These are phyloP conservation scores for Leptestheria dahalacensis DNA, from an alignment of 1,140 invertebrate genomes.

Conservation along the genomic window DNA sequence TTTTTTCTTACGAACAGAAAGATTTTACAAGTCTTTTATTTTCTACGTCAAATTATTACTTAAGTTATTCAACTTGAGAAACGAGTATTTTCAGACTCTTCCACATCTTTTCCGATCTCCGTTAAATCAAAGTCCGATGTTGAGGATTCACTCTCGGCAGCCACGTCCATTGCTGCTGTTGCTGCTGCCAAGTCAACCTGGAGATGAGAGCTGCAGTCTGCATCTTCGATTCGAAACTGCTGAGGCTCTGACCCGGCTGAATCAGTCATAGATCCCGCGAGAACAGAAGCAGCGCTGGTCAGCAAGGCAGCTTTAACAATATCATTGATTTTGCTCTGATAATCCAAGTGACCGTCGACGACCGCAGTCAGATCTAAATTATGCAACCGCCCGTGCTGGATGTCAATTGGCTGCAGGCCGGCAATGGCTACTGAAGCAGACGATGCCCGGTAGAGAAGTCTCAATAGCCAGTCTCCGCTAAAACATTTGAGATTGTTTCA, in stretches of 20 bases:
- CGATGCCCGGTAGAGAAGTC: conserved; percentile 47
- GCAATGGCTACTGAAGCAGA: conserved; percentile 40
- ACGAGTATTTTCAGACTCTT: no score
- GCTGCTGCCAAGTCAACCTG: no score
- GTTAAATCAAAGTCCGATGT: no score
- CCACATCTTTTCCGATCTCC: no score
- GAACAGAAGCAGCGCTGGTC: conserved; percentile 2
- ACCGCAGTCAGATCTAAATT: conserved; percentile 46
- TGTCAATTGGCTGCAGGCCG: conserved; percentile 40
- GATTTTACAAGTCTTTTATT: no score
- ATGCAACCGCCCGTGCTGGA: conserved; percentile 36
- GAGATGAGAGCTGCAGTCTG: no score
- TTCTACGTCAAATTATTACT: no score
- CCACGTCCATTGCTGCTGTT: no score
- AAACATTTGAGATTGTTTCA: conserved; percentile 6
- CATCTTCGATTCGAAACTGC: no score
- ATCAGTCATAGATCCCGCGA: neutral
- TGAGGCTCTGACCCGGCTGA: neutral
- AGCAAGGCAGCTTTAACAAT: conserved; percentile 26
- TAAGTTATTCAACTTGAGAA: no score
- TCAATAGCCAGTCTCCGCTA: conserved; percentile 43
- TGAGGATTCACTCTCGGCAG: no score
- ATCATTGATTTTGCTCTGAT: conserved; percentile 41
- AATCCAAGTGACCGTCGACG: conserved; percentile 41
- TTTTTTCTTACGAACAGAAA: no score